These are phyloP conservation scores for Agriotes lineatus DNA, from an alignment of 2,888 invertebrate genomes.

Conservation along the genomic window DNA sequence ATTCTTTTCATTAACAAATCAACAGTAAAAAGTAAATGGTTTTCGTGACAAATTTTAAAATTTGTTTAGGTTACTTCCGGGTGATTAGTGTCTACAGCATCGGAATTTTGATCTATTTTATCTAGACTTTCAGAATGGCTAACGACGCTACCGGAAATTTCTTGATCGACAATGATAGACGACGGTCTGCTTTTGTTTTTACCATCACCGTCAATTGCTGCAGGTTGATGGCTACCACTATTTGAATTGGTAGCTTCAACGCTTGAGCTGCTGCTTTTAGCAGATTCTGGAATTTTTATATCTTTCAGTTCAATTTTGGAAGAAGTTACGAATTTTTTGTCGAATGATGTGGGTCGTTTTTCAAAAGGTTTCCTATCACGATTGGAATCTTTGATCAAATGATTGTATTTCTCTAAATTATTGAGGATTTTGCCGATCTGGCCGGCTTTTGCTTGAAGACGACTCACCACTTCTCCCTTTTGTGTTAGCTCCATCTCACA, in stretches of 20 bases:
- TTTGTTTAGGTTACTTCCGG: slow-evolving; percentile 23
- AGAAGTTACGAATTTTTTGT: slow-evolving; percentile 33
- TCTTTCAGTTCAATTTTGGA: slow-evolving; percentile 32
- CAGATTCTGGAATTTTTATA: slow-evolving; percentile 5
- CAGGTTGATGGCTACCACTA: background rate
- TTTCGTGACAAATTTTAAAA: background rate
- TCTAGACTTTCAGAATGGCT: background rate
- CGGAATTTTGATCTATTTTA: background rate
- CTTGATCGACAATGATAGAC: background rate
- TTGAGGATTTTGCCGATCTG: slow-evolving; percentile 94
- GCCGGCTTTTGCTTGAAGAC: slow-evolving; percentile 94
- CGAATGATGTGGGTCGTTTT: slow-evolving; percentile 38
- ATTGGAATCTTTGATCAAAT: slow-evolving; percentile 72
- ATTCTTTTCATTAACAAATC: background rate
- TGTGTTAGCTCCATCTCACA: slow-evolving; percentile 96
- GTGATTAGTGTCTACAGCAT: background rate
- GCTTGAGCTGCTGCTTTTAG: background rate
- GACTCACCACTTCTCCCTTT: slow-evolving; percentile 95
- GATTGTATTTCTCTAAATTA: slow-evolving; percentile 90
- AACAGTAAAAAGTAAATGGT: background rate
- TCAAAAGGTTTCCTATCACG: slow-evolving; percentile 55
- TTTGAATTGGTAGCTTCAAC: slow-evolving; percentile 1
- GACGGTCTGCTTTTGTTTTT: background rate
- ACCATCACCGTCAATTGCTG: background rate
- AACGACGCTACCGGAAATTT: background rate